Conservation (phyloP, 2,888 invertebrate genomes). For the Drosophila imparisetae region DNA sequence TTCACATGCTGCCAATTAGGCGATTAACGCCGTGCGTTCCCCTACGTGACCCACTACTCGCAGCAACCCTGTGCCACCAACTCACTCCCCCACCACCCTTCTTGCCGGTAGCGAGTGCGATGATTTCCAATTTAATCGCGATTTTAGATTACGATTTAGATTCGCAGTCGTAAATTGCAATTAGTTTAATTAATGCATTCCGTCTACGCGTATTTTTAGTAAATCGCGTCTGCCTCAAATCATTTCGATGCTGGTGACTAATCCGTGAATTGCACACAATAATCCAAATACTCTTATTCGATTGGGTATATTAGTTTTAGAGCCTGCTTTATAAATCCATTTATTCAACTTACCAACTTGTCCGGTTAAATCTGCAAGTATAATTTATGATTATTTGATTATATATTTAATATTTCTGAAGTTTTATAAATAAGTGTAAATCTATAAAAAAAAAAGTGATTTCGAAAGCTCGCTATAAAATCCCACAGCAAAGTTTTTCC, state of each 20-base stretch:
- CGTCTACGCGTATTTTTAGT: conserved; percentile 42
- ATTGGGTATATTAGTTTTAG: background rate
- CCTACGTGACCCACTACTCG: conserved; percentile 51
- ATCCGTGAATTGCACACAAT: conserved; percentile 25
- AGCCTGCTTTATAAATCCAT: background rate
- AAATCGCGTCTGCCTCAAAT: conserved; percentile 44
- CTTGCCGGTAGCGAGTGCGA: background rate
- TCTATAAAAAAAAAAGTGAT: background rate
- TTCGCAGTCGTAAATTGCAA: conserved; percentile 59
- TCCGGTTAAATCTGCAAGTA: conserved; percentile 46
- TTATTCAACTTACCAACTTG: conserved; percentile 43
- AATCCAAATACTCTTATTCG: background rate
- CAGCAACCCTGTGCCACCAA: background rate
- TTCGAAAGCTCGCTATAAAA: background rate
- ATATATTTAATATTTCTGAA: background rate
- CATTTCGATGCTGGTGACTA: conserved; percentile 53
- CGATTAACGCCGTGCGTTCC: conserved; percentile 53
- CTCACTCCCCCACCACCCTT: background rate
- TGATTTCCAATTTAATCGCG: conserved; percentile 62
- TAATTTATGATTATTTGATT: conserved; percentile 7
- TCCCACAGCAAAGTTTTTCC: background rate
- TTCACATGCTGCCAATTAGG: conserved; percentile 61
- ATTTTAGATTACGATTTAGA: conserved; percentile 72
- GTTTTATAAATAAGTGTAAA: background rate
- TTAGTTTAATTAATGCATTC: conserved; percentile 71